Evolutionary conservation across 2,888 invertebrate genomes (phyloP).

Genomic region (Cerastis leucographa): DNA sequence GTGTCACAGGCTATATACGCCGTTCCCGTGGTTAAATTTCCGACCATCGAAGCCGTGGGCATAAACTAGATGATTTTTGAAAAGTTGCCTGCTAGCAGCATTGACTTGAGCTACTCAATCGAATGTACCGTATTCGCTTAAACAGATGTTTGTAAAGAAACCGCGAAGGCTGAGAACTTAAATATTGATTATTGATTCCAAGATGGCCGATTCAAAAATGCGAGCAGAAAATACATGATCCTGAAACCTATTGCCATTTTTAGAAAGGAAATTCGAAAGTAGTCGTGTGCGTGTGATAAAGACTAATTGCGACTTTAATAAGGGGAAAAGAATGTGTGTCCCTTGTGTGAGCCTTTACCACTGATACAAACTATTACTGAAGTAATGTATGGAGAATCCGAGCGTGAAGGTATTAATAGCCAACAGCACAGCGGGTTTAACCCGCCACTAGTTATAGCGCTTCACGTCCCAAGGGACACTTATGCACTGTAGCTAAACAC

Average conservation of each 20-base stretch:
- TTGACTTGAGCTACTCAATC: background rate
- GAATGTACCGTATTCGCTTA: background rate
- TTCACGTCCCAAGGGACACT: constrained; percentile 26
- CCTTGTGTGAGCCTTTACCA: background rate
- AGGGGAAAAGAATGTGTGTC: background rate
- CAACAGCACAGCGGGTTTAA: constrained; percentile 14
- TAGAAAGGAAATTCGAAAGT: background rate
- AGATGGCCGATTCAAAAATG: background rate
- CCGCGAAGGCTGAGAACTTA: background rate
- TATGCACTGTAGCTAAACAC: constrained; percentile 21
- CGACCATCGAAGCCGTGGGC: background rate
- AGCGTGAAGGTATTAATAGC: background rate
- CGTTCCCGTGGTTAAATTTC: background rate
- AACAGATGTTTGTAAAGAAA: background rate
- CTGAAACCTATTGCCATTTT: background rate
- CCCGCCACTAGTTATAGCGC: background rate
- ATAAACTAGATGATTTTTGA: background rate
- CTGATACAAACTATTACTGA: background rate
- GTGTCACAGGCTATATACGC: background rate
- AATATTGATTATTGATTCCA: background rate
- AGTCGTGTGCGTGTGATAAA: background rate
- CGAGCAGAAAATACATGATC: background rate
- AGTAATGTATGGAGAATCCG: constrained; percentile 27
- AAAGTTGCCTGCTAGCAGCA: background rate
- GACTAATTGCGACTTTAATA: background rate